Evolutionary conservation across 2,888 invertebrate species (phyloP).

Genomic region (Onthophagus sagittarius): DNA sequence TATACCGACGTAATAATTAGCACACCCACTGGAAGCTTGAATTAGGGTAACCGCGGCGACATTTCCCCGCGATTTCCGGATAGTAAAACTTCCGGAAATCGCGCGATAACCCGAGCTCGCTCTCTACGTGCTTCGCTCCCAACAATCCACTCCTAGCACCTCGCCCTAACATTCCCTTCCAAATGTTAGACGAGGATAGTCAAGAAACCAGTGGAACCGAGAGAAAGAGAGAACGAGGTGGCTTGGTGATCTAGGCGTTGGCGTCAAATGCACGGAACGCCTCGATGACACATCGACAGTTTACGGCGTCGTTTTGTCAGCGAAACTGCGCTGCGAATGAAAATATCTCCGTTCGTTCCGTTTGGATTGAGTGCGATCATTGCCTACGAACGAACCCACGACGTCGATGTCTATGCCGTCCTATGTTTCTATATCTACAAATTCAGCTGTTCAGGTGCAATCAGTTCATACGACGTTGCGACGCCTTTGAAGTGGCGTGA

Average conservation of each 20-base stretch:
- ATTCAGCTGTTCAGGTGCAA: not conserved
- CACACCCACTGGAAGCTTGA: not conserved
- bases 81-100: constrained; percentile 10
- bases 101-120: constrained; percentile 7
- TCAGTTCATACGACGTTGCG: not conserved
- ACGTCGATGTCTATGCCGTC: not conserved
- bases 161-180: not conserved
- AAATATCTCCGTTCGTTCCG: not conserved
- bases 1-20: not conserved
- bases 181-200: not conserved
- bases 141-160: constrained; percentile 4
- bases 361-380: not conserved
- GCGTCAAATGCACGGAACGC: constrained; percentile 3
- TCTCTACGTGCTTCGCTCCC: not conserved
- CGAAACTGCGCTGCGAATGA: not conserved
- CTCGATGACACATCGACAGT: constrained; percentile 8
- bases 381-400: not conserved
- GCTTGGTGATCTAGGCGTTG: not conserved
- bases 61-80: constrained; percentile 11
- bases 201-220: not conserved
- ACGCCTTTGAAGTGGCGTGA: not conserved
- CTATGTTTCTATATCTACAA: not conserved
- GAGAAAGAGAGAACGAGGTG: not conserved
- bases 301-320: constrained; percentile 10
- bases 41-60: constrained; percentile 11